Evolutionary conservation across 2,797 vertebrate species (phyloP).

Genomic region (Strix occidentalis): DNA sequence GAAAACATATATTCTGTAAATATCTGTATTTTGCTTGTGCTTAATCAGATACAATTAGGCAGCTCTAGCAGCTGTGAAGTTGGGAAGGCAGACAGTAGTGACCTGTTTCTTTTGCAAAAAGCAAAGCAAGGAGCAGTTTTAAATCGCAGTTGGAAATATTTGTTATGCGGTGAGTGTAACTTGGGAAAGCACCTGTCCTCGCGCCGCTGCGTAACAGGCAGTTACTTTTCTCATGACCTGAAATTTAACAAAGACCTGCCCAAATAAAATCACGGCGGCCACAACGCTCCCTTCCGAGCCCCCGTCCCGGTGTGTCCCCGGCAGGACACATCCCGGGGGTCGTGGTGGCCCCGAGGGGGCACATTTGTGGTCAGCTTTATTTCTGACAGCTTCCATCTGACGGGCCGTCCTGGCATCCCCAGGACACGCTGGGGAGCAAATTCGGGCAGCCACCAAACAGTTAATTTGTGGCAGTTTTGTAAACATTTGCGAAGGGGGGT

Average conservation of each 20-base stretch:
- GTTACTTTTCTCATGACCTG: not conserved
- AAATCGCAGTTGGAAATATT: not conserved
- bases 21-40: not conserved
- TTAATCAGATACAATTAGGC: not conserved
- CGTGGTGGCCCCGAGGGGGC: fast-evolving
- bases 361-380: fast-evolving
- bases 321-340: fast-evolving
- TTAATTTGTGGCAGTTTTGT: not conserved
- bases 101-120: not conserved
- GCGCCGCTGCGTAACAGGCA: fast-evolving
- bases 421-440: not conserved
- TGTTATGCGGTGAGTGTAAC: fast-evolving
- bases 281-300: not conserved
- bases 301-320: not conserved
- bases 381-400: not conserved
- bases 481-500: not conserved
- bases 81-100: not conserved
- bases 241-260: not conserved
- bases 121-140: not conserved
- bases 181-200: not conserved
- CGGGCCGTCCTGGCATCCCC: not conserved
- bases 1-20: not conserved
- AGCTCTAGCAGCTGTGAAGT: not conserved
- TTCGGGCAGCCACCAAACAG: not conserved
- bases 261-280: fast-evolving